phyloP scores from a whole-genome alignment of 2,888 invertebrate species.

The Papilio demoleus region DNA sequence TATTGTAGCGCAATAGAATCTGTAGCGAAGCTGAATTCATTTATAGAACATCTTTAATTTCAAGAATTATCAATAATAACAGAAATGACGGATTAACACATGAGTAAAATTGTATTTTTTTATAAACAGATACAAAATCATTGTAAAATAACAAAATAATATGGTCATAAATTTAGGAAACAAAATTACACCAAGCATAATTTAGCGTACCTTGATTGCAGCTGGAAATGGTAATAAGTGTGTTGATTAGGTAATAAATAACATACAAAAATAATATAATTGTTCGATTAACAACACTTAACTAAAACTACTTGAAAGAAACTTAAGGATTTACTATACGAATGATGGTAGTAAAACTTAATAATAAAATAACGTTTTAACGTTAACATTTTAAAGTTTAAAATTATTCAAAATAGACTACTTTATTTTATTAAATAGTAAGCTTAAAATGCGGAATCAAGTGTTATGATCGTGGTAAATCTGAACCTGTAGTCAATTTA shows the following conservation, averaged over 20 bases:
- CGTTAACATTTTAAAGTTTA: background rate
- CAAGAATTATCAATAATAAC: too few species aligned
- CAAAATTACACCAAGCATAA: background rate
- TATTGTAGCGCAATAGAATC: too few species aligned
- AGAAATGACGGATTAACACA: too few species aligned
- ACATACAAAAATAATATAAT: too few species aligned
- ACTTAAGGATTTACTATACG: too few species aligned
- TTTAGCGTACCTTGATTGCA: background rate
- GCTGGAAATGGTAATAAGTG: too few species aligned
- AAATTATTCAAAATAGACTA: background rate
- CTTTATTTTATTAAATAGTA: background rate
- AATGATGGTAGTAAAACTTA: too few species aligned
- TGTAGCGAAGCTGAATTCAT: too few species aligned
- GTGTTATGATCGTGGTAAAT: background rate
- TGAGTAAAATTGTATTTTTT: too few species aligned
- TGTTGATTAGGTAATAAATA: background rate
- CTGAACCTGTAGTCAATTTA: conserved; percentile 12
- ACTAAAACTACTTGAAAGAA: background rate
- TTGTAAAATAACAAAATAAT: background rate
- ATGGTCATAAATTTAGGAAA: background rate
- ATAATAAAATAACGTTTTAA: too few species aligned
- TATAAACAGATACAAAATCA: too few species aligned
- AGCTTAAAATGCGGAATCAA: conserved; percentile 1
- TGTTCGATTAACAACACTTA: background rate
- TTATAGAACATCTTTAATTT: too few species aligned